Evolutionary conservation across 2,113 vertebrate genomes (phyloP), one percentile per base, ranked within the genome.

Genomic region (Bubo blakistoni): DNA sequence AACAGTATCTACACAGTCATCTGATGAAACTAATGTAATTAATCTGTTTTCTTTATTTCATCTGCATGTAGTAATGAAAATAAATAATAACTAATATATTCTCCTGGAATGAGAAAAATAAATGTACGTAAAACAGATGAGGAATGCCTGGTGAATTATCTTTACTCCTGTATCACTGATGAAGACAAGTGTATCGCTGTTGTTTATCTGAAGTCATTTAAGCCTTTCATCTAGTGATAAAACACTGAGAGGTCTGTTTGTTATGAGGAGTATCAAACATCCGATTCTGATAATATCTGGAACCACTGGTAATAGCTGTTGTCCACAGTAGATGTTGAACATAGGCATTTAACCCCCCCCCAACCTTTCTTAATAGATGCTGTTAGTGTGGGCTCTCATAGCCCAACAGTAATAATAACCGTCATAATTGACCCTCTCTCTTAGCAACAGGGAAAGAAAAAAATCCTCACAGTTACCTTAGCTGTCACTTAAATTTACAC

Each of bases 161-260:
- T 67, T 90, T 86, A 54, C 13, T 92, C 26, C 44, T 77, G 30
- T 49, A 83, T 55, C 51, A 49, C 49, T 79, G 58, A 91, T 63
- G 54, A 95, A 86, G 92, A 86, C n/a, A 84, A 72, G 49, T 40
- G n/a, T 71, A 70, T 86, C 4, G 4, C 55, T 83, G 14, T 55
- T 94, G 25, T 92, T 94, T 92, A 91, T 94, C 55, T 88, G 90
- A 93, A 81, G 55, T 55, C n/a, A 92, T 94, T 88, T 62, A 88
- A 90, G 47, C 40, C 74, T 93, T 95, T 96, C 49, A 88, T 93
- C 62, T 67, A 63, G 72, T 63, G 78, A 86, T 86, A 83, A 93
- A 96, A 81, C 52, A 91, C 51, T 44, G 91, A 77, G 81, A 96
- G 46, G 12, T 67, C 15, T 72, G 59, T 81, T 96, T 78, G 65